Base-by-base conservation (phyloP, 2,888 invertebrate species). In the Acronicta psi region DNA sequence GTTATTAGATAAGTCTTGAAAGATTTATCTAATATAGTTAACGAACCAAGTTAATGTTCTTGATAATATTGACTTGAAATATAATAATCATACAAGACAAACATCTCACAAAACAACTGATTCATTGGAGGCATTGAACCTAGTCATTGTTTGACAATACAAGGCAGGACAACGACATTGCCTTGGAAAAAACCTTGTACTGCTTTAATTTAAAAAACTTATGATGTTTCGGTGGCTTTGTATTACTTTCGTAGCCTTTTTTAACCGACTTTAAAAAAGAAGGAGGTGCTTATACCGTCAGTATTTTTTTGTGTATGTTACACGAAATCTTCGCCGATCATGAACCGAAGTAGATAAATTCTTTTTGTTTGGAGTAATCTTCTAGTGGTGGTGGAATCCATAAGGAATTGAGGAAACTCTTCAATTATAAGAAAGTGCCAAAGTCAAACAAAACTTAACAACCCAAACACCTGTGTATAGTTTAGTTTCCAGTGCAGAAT, bases 381-480 rank as follows among this genome's bases (percentile, higher is more conserved):
- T n/a, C n/a, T n/a, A n/a, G n/a, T n/a, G n/a, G n/a, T n/a, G n/a
- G n/a, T n/a, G n/a, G n/a, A n/a, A n/a, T n/a, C n/a, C n/a, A n/a
- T n/a, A n/a, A n/a, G n/a, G n/a, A n/a, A n/a, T n/a, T n/a, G n/a
- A 9, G 25, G 10, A 1, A 25, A 25, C 2, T 7, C 25, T 23
- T 23, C 23, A 2, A 23, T 23, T 23, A 23, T 23, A 10, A 11
- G 11, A 29, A 11, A 3, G 29, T 29, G 29, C 20, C 17, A 41
- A 20, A 41, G 16, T 13, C 20, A 8, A 3, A 11, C 10, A 14
- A 14, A 25, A 16, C 45, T 60, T 44, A 44, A 54, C 57, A 55
- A 55, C 65, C 41, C 61, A 62, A 70, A 47, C 43, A 41, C 53
- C 59, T 18, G 18, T 60, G 57, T 38, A 17, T 41, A 38, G 70